Evolutionary conservation across 2,113 vertebrate genomes (phyloP), one percentile per base, ranked within the genome.

Genomic region (Leptobrachium leishanense): DNA sequence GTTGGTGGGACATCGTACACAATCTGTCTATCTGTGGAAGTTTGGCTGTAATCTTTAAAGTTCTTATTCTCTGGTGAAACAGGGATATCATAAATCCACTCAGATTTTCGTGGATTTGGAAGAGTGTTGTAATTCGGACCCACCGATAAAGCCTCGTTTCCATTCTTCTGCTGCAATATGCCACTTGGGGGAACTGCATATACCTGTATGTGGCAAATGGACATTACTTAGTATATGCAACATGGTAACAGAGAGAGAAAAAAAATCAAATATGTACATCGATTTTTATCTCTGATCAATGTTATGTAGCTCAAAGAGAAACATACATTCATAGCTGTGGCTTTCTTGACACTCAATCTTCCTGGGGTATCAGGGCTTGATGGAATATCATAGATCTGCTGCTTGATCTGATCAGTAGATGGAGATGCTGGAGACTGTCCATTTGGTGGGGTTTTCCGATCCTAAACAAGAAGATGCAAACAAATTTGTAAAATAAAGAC

Each of bases 71-170:
- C 90, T 0, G 88, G 87, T 59, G 90, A 84, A 1, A 87, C 82
- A 0, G 95, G 95, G 0, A 93, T 89, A 54, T 96, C 95, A 3
- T 97, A 96, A 83, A 94, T 92, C 95, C 95, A 95, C 9, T 94
- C 94, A 2, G 91, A 87, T 44, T 95, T 96, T 1, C 66, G 84
- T n/a, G 88, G 91, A 20, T 55, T 92, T 8, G 94, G 94, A 39
- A 96, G 71, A 0, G 94, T 95, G 15, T 75, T 91, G 85, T 81
- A 95, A n/a, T 83, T 82, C 46, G 62, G 62, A 31, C 81, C 41
- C 0, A 84, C 84, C 0, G 83, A 86, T 42, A 92, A 82, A 73
- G 90, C 86, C 79, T 88, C 91, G 68, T 82, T 88, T 3, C 86
- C 82, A 12, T 92, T 87, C 62, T 59, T 72, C 44, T 59, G 54